Evolutionary conservation across 2,888 invertebrate genomes (phyloP).

Genomic region (Eupithecia tripunctaria): DNA sequence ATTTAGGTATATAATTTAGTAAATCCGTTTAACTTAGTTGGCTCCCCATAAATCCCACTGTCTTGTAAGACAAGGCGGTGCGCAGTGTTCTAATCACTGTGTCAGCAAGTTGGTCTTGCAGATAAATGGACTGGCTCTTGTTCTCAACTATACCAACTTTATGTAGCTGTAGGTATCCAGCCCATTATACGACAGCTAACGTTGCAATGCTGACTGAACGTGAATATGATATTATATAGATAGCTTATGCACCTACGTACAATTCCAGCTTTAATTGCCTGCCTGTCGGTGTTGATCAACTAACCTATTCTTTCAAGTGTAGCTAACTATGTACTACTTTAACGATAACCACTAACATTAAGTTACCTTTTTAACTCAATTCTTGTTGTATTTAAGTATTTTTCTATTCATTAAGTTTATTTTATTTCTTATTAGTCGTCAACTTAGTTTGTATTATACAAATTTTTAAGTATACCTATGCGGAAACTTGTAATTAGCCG

Average conservation of each 20-base stretch:
- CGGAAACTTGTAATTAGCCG: no score
- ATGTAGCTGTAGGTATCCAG: neutral
- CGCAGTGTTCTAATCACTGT: neutral
- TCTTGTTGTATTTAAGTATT: no score
- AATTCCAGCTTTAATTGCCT: neutral
- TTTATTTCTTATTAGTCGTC: no score
- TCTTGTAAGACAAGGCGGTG: conserved; percentile 2
- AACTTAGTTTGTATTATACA: no score
- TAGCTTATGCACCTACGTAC: neutral
- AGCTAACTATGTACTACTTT: no score
- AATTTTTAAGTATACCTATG: no score
- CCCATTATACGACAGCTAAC: neutral
- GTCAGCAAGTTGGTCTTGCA: conserved; percentile 11
- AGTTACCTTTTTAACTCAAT: no score
- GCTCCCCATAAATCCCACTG: neutral
- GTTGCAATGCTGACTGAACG: neutral
- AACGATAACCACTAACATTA: no score
- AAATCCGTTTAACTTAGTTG: neutral
- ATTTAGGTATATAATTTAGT: neutral
- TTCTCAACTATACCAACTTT: neutral
- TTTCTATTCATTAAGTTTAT: no score
- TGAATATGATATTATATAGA: neutral
- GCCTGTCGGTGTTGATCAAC: neutral
- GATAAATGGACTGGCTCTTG: conserved; percentile 5
- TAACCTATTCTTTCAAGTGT: no score